Evolutionary conservation across 2,888 invertebrate species (phyloP).

Genomic region (Bombyx huttoni): DNA sequence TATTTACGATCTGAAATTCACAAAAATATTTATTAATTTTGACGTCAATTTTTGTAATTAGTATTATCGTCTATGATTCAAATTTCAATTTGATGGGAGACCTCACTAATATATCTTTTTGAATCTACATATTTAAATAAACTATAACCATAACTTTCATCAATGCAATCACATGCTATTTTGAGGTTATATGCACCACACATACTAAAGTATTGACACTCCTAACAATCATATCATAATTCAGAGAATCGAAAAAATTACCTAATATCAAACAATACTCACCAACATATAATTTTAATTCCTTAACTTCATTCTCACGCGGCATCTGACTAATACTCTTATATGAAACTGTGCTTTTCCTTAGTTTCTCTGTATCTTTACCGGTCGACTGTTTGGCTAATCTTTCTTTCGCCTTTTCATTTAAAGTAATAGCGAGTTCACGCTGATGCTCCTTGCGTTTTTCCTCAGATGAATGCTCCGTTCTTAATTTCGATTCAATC

Average conservation of each 20-base stretch:
- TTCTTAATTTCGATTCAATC: constrained; percentile 92
- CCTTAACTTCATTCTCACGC: constrained; percentile 91
- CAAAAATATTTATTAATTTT: neutral
- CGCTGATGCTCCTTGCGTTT: constrained; percentile 97
- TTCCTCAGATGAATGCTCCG: constrained; percentile 96
- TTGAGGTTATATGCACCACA: no score
- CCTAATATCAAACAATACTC: constrained; percentile 32
- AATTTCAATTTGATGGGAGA: no score
- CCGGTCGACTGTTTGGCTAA: constrained; percentile 89
- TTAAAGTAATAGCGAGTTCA: constrained; percentile 90
- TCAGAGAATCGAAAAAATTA: no score
- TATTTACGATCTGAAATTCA: constrained; percentile 86
- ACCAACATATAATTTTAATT: constrained; percentile 95
- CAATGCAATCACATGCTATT: no score
- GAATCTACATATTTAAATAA: no score
- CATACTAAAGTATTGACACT: no score
- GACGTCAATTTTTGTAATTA: no score
- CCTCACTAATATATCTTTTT: no score
- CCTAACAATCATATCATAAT: no score
- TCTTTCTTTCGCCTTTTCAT: constrained; percentile 93
- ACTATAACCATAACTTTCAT: no score
- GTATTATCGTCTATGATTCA: no score
- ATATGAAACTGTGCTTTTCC: constrained; percentile 96
- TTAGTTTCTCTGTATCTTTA: constrained; percentile 88
- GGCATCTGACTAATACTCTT: constrained; percentile 95